Evolutionary conservation across 2,888 invertebrate genomes (phyloP), one percentile per base, ranked within the genome.

Genomic region (Drosophila fulvimacula): DNA sequence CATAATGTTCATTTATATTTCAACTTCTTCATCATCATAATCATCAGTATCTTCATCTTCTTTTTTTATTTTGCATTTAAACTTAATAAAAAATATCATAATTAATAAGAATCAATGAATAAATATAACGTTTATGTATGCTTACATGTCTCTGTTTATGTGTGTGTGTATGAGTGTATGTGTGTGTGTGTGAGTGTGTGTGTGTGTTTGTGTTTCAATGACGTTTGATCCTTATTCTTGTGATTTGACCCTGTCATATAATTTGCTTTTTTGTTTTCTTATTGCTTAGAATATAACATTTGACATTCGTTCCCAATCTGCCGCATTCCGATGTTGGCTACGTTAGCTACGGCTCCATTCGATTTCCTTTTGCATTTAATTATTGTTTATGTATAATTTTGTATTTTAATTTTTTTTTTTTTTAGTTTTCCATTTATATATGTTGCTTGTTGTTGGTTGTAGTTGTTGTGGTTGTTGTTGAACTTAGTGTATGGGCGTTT

Each of bases 401-500:
- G 73, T 34, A 30, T 30, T 44, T n/a, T n/a, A n/a, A 32, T 52
- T 19, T 72, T 39, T 34, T 32, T 44, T 30, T 3, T 3, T 13
- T 48, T 42, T 63, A n/a, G 21, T 27, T 36, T 52, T 53, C 61
- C 57, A 61, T 32, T 51, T 21, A 15, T 21, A 15, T 51, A 21
- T 58, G 48, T 72, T 53, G n/a, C 17, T 38, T 48, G 21, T 64
- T 65, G 55, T 62, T 65, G 55, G 48, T 57, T 76, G 65, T 65
- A 69, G 58, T 71, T 69, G 62, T 51, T 66, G 53, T 75, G 64
- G 59, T 70, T 67, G 63, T 52, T 52, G 52, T 70, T 72, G 69
- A 60, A 79, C 80, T 88, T 96, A 97, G 94, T 97, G 97, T 93
- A 97, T 97, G 91, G 97, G 96, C 85, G 97, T 96, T 94, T 97